Conservation (phyloP, 2,113 vertebrate species). For the Heterocephalus glaber region DNA sequence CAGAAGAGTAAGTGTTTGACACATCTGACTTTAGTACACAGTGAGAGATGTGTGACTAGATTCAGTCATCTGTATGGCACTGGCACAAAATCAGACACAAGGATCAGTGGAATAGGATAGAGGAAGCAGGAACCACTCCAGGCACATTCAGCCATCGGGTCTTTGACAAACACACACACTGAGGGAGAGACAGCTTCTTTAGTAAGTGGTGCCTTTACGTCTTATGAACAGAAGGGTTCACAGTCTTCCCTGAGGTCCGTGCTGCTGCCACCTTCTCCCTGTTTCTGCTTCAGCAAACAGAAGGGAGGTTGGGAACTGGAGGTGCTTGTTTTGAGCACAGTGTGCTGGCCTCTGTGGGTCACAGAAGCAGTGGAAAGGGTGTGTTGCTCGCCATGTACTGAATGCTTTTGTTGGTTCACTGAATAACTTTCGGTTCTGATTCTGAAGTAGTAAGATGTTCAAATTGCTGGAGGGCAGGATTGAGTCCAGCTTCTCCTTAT, state of each 20-base stretch:
- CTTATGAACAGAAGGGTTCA: neutral
- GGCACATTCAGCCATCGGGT: neutral
- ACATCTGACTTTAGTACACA: neutral
- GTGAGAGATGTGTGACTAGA: neutral
- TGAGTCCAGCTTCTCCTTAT: neutral
- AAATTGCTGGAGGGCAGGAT: neutral
- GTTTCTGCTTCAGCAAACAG: neutral
- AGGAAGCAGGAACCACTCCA: neutral
- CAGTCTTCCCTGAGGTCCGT: neutral
- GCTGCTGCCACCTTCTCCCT: neutral
- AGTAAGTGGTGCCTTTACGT: neutral
- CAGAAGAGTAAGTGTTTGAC: neutral
- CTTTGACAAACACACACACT: neutral
- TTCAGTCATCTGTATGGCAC: neutral
- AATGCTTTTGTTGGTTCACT: neutral
- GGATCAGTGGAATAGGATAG: neutral
- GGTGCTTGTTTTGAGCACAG: no score
- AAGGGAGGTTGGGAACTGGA: neutral
- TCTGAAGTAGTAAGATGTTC: neutral
- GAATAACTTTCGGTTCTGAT: neutral
- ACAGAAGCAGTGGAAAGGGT: neutral
- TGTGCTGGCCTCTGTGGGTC: neutral
- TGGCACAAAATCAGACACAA: neutral
- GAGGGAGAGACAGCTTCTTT: neutral
- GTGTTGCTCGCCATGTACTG: neutral